A percentile compares a stretch with the other conserved stretches of the same genome.
These are phyloP conservation scores for Andinoacara biseriatus DNA, from an alignment of 2,113 vertebrate species.

Conservation along the genomic window DNA sequence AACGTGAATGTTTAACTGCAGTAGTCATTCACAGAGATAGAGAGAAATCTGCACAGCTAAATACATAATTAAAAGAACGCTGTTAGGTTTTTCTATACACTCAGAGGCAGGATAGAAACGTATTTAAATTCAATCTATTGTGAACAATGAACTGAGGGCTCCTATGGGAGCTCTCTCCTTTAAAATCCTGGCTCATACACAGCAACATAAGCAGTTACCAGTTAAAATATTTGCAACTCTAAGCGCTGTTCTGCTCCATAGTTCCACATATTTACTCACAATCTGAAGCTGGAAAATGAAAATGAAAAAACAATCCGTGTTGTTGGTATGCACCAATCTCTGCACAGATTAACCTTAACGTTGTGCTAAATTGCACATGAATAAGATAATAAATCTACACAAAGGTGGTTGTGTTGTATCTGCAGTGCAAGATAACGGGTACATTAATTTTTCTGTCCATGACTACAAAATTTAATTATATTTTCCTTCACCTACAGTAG, in stretches of 20 bases:
- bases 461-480: conserved; percentile 28
- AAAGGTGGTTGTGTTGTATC: background rate
- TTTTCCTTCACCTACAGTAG: background rate
- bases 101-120: conserved; percentile 27
- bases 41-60: conserved; percentile 23
- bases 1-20: conserved; percentile 44
- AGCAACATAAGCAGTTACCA: conserved; percentile 30
- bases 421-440: background rate
- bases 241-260: conserved; percentile 20
- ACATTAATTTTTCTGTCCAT: background rate
- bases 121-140: conserved; percentile 30
- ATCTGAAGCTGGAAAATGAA: conserved; percentile 43
- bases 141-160: conserved; percentile 16
- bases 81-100: conserved; percentile 21
- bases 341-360: conserved; percentile 1
- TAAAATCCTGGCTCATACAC: conserved; percentile 3
- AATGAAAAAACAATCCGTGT: conserved; percentile 36
- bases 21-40: conserved; percentile 47
- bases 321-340: conserved; percentile 3
- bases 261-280: background rate
- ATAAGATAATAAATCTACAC: background rate
- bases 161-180: conserved; percentile 16
- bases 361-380: background rate
- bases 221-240: conserved; percentile 33
- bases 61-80: conserved; percentile 22